phyloP scores from a whole-genome alignment of 2,113 vertebrate species.

The Eonycteris spelaea region DNA sequence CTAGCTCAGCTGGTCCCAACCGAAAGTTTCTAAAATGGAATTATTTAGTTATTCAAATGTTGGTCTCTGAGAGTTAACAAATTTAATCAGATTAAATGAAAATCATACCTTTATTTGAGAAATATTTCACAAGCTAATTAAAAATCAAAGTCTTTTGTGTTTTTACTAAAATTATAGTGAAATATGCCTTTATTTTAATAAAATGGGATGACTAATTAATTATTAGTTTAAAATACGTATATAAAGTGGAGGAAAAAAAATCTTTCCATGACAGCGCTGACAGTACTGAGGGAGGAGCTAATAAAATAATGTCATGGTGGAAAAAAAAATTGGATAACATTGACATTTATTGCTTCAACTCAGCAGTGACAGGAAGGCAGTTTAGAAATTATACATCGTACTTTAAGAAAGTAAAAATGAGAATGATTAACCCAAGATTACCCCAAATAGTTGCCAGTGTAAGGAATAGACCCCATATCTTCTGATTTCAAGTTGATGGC shows the following conservation, averaged over 20 bases:
- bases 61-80: slow-evolving; percentile 26
- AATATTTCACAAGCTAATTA: neutral
- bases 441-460: neutral
- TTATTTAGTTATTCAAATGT: slow-evolving; percentile 18
- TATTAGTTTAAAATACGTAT: neutral
- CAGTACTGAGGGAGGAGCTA: neutral
- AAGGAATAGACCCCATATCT: neutral
- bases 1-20: neutral
- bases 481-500: neutral
- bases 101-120: slow-evolving; percentile 32
- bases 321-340: neutral
- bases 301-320: neutral
- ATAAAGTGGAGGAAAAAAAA: neutral
- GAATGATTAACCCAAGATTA: neutral
- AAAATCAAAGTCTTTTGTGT: neutral
- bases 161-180: slow-evolving; percentile 22
- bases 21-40: neutral
- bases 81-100: slow-evolving; percentile 17
- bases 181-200: slow-evolving; percentile 12
- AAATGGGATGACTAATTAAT: neutral
- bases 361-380: neutral
- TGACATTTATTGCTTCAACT: neutral
- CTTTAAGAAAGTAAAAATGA: neutral
- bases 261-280: neutral
- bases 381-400: neutral